These are phyloP conservation scores for Spilarctia lutea DNA, from an alignment of 2,888 invertebrate genomes.

Conservation along the genomic window DNA sequence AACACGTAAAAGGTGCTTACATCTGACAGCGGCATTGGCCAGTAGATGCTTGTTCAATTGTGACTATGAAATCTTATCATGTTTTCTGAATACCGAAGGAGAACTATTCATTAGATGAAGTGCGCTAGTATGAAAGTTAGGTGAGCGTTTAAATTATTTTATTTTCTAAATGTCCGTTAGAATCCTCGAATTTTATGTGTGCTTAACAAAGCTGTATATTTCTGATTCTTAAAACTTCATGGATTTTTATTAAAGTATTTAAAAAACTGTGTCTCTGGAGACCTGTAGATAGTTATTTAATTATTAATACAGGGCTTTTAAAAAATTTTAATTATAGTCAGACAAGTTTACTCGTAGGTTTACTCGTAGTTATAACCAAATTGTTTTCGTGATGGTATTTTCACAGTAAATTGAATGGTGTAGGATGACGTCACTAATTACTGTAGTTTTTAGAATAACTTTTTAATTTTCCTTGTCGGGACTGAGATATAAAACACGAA, in stretches of 20 bases:
- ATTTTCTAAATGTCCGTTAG: background rate
- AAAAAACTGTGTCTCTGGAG: background rate
- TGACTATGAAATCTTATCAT: conserved; percentile 42
- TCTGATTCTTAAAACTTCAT: background rate
- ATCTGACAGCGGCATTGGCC: conserved; percentile 55
- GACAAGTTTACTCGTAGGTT: too few species aligned
- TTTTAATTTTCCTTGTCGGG: too few species aligned
- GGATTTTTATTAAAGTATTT: background rate
- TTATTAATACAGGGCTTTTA: background rate
- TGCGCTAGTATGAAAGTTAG: background rate
- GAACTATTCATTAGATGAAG: conserved; percentile 24
- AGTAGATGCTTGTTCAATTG: conserved; percentile 28
- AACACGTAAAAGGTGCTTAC: conserved; percentile 51
- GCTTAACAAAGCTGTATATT: background rate
- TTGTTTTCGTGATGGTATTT: background rate
- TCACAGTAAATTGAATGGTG: too few species aligned
- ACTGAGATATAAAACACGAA: too few species aligned
- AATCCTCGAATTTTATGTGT: background rate
- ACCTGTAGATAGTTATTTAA: background rate
- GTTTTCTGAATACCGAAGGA: conserved; percentile 25
- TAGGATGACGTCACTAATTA: too few species aligned
- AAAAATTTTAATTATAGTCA: background rate
- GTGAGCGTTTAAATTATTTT: background rate
- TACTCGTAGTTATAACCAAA: background rate
- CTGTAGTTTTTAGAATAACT: too few species aligned